Evolutionary conservation across 2,113 vertebrate genomes (phyloP).

Genomic region (Dipodomys spectabilis): DNA sequence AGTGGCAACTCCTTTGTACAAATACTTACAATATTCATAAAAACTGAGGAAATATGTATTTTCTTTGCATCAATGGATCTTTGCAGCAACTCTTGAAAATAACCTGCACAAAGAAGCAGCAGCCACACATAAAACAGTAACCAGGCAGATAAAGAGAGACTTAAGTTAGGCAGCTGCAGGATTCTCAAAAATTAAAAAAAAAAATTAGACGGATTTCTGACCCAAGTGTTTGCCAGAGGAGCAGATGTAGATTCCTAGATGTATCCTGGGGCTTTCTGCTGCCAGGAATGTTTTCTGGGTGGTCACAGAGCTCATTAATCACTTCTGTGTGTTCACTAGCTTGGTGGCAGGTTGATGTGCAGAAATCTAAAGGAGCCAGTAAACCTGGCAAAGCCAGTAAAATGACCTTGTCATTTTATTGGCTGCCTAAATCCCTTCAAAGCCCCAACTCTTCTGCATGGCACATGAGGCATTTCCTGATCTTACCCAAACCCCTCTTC

Average conservation of each 20-base stretch:
- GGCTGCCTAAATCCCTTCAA: constrained; percentile 50
- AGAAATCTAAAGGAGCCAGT: constrained; percentile 39
- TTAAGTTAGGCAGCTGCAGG: constrained; percentile 45
- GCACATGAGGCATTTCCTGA: constrained; percentile 37
- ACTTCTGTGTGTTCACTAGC: constrained; percentile 52
- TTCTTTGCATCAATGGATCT: neutral
- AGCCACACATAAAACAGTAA: constrained; percentile 32
- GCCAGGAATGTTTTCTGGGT: constrained; percentile 80
- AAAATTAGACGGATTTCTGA: constrained; percentile 49
- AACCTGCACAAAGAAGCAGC: constrained; percentile 60
- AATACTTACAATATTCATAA: too few species aligned
- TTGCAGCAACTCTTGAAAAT: constrained; percentile 21
- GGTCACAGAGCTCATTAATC: constrained; percentile 66
- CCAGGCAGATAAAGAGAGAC: constrained; percentile 64
- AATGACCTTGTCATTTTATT: neutral
- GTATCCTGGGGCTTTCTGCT: constrained; percentile 70
- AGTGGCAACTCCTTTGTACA: too few species aligned
- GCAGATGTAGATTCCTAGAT: constrained; percentile 65
- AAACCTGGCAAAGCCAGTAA: constrained; percentile 45
- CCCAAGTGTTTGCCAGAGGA: constrained; percentile 64
- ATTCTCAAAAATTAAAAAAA: neutral
- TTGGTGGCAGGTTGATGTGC: constrained; percentile 44
- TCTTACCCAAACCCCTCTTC: neutral
- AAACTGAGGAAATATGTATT: neutral
- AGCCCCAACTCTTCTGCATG: neutral